A percentile compares a stretch with the other conserved stretches of the same genome.
These are phyloP conservation scores for Trochalopteron elliotii DNA, from an alignment of 2,113 vertebrate genomes.

Conservation along the genomic window DNA sequence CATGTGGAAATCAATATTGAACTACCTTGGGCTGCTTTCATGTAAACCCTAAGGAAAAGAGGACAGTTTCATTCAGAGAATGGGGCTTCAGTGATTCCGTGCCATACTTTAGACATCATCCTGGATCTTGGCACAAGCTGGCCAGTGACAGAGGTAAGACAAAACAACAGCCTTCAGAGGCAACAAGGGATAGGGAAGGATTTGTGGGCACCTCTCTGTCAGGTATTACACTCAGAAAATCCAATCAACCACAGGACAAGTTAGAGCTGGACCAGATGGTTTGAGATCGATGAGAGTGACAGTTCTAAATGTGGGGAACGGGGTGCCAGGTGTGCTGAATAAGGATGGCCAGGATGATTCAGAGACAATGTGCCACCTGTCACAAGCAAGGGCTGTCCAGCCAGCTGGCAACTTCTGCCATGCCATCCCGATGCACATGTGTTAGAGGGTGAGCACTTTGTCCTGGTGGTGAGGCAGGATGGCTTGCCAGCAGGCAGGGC, in stretches of 20 bases:
- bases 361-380: constrained; percentile 2
- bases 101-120: not conserved
- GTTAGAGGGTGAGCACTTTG: not conserved
- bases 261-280: not conserved
- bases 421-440: not conserved
- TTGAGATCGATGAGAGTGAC: not conserved
- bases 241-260: not conserved
- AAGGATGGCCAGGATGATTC: not conserved
- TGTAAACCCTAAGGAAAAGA: not conserved
- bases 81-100: not conserved
- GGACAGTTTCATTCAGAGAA: not conserved
- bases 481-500: not conserved
- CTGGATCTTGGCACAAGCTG: not conserved
- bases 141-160: not conserved
- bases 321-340: not conserved
- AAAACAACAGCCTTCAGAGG: not conserved
- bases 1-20: constrained; percentile 6
- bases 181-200: not conserved
- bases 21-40: constrained; percentile 18
- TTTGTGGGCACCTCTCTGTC: not conserved
- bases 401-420: constrained; percentile 21
- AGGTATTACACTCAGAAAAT: not conserved
- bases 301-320: not conserved
- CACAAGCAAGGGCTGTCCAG: not conserved
- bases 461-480: not conserved